phyloP scores from a whole-genome alignment of 2,888 invertebrate species.

The Atethmia centrago region DNA sequence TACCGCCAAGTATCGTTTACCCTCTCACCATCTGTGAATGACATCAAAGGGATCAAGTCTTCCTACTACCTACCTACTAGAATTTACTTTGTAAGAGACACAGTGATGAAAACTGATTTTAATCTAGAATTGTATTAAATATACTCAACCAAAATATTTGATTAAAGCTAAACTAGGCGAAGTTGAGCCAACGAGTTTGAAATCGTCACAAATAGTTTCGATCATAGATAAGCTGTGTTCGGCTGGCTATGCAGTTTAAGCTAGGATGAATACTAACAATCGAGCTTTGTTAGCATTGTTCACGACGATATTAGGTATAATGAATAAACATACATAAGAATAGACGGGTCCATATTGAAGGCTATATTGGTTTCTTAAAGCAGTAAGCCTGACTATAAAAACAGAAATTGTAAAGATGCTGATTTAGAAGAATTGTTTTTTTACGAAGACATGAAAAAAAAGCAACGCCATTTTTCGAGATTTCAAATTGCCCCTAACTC shows the following conservation, averaged over 20 bases:
- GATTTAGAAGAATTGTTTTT: background rate
- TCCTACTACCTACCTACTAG: background rate
- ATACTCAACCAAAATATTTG: background rate
- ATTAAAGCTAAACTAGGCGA: background rate
- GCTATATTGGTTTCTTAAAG: background rate
- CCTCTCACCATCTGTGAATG: background rate
- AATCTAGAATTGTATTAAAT: background rate
- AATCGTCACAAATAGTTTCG: conserved; percentile 18
- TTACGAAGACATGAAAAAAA: background rate
- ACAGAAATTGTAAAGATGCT: background rate
- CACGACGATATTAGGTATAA: conserved; percentile 1
- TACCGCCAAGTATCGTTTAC: too few species aligned
- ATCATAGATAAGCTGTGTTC: conserved; percentile 40
- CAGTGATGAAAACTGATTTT: too few species aligned
- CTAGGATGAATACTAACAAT: conserved; percentile 40
- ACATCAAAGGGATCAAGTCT: background rate
- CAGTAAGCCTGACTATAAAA: background rate
- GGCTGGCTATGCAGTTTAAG: conserved; percentile 26
- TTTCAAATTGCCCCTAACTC: conserved; percentile 47
- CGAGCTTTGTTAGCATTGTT: conserved; percentile 39
- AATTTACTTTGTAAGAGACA: too few species aligned
- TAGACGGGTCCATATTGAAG: background rate
- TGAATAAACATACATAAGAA: conserved; percentile 8
- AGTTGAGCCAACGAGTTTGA: conserved; percentile 2
- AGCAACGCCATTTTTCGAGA: conserved; percentile 9